Conservation (phyloP, 2,113 vertebrate genomes). For the Coryphaenoides rupestris region DNA sequence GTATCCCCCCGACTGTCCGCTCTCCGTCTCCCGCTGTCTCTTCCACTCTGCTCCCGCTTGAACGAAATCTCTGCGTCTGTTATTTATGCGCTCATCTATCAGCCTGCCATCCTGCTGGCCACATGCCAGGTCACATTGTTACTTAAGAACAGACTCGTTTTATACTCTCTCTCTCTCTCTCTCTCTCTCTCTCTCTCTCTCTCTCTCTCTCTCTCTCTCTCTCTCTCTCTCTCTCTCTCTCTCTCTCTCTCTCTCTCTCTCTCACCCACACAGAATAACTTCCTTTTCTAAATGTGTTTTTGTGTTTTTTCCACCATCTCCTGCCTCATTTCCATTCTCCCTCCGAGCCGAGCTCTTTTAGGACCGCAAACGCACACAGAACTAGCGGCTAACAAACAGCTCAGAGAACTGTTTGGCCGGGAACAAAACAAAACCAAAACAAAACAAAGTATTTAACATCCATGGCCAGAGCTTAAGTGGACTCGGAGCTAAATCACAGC, state of each 20-base stretch:
- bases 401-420: constrained; percentile 64
- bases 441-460: constrained; percentile 49
- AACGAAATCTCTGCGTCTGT: constrained; percentile 60
- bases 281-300: too few species aligned
- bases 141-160: constrained; percentile 68
- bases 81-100: constrained; percentile 69
- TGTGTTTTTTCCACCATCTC: too few species aligned
- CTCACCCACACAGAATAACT: too few species aligned
- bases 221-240: constrained; percentile 20
- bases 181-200: constrained; percentile 14
- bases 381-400: constrained; percentile 53
- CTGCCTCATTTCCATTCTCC: too few species aligned
- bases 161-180: constrained; percentile 42
- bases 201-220: constrained; percentile 22
- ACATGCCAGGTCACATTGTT: constrained; percentile 67
- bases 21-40: constrained; percentile 26
- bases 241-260: too few species aligned
- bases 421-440: constrained; percentile 63
- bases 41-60: constrained; percentile 33
- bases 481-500: constrained; percentile 33
- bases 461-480: constrained; percentile 44
- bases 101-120: constrained; percentile 51
- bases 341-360: too few species aligned
- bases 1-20: constrained; percentile 45
- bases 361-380: not conserved